phyloP scores from a whole-genome alignment of 2,797 vertebrate genomes.

The Psittacula derbiana region DNA sequence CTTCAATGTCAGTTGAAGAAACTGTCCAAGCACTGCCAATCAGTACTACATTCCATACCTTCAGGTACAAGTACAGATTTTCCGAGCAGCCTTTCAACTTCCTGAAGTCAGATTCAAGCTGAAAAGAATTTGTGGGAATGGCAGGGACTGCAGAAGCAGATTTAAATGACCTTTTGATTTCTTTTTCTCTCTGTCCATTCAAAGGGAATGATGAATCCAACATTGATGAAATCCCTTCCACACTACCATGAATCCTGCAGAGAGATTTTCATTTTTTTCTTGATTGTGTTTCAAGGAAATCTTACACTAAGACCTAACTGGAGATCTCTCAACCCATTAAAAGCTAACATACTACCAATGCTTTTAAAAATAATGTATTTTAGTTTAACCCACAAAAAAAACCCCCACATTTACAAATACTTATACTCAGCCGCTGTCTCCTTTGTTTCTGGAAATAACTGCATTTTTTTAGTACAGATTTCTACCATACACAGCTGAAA shows the following conservation, averaged over 20 bases:
- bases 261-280: background rate
- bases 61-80: slow-evolving; percentile 86
- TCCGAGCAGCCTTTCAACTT: slow-evolving; percentile 83
- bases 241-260: slow-evolving; percentile 32
- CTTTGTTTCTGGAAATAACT: background rate
- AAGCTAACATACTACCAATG: background rate
- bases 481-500: background rate
- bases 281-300: background rate
- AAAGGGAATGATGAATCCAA: background rate
- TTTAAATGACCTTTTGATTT: background rate
- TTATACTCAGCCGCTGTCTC: background rate
- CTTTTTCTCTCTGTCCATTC: slow-evolving; percentile 32
- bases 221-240: background rate
- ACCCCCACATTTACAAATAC: background rate
- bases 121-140: slow-evolving; percentile 88
- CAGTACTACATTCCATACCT: slow-evolving; percentile 73
- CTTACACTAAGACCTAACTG: background rate
- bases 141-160: slow-evolving; percentile 70
- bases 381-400: background rate
- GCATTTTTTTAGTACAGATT: background rate
- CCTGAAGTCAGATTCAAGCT: slow-evolving; percentile 92
- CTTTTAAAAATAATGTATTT: fast-evolving
- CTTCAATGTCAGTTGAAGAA: background rate
- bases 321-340: background rate
- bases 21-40: background rate